Base-by-base conservation (phyloP, 30 jellyfish, hydroid and myxozoan genomes). In the Cassiopea xamachana region DNA sequence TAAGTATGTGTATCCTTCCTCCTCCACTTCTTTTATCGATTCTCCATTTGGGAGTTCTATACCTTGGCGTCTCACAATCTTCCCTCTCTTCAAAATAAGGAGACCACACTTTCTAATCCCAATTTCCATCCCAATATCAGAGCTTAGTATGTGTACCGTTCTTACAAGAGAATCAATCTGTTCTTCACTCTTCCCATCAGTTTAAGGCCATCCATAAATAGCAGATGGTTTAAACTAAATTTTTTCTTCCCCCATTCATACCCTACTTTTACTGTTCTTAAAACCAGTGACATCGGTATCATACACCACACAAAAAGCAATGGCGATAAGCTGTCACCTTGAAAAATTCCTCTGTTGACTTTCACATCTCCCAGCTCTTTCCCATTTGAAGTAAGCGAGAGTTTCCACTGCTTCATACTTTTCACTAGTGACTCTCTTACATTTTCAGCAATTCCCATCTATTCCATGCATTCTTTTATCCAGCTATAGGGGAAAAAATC, bases 351-450 rank as follows among this genome's bases (percentile, higher is more conserved):
- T 55, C 64, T 55, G 0, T 55, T 55, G 64, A 55, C 12, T 55
- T 55, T 0, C 64, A 55, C 64, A 55, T 55, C 64, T 55, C 64
- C 64, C 0, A 55, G 64, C 12, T 55, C 64, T 0, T 55, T 55
- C 10, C 0, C 64, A 55, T 55, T 55, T 55, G 0, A 55, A 55
- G 64, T 0, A 55, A 55, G 64, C 64, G 64, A 55, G 7, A 55
- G 64, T 55, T 77, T 77, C 73, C 75, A 77, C 44, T 12, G 14
- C 73, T 39, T 77, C 86, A 77, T 46, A 10, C 69, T 10, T 77
- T 59, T 77, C 58, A 43, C 86, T 77, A 77, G 5, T 6, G 1
- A 77, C 48, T 48, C 49, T 77, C 44, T 46, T 0, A 77, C 47
- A 46, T 1, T 77, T 15, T 77, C 73, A 39, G 18, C 86, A 77